A percentile compares a stretch with the other conserved stretches of the same genome.
phyloP scores from a whole-genome alignment of 2,113 vertebrate genomes.

The Phyllopteryx taeniolatus region DNA sequence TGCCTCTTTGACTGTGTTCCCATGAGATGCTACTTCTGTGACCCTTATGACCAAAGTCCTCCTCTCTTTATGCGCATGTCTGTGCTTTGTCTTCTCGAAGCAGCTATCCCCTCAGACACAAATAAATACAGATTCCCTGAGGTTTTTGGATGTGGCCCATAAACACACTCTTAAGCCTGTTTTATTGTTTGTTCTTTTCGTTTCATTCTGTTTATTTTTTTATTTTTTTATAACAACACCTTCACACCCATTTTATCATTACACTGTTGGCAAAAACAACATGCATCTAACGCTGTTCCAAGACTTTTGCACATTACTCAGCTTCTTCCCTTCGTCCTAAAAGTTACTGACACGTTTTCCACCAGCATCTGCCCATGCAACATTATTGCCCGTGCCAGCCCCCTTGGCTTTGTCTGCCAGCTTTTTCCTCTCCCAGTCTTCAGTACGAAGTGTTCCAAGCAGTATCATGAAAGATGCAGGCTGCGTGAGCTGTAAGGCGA shows the following conservation, averaged over 20 bases:
- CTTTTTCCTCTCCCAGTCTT: constrained; percentile 12
- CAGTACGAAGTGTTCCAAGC: constrained; percentile 4
- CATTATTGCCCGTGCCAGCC: constrained; percentile 26
- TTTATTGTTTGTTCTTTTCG: neutral
- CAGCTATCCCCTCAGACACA: constrained; percentile 45
- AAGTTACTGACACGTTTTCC: constrained; percentile 34
- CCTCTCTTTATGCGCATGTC: constrained; percentile 49
- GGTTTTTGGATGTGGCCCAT: neutral
- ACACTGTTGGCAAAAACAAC: neutral
- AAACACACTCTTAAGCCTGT: neutral
- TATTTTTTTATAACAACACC: neutral
- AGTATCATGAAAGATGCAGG: constrained; percentile 25
- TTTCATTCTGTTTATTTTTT: neutral
- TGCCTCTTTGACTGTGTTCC: constrained; percentile 35
- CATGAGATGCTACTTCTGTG: constrained; percentile 41
- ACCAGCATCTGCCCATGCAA: constrained; percentile 11
- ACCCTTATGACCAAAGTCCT: constrained; percentile 47
- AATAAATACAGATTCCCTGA: constrained; percentile 42
- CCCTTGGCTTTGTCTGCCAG: constrained; percentile 5
- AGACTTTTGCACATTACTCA: neutral
- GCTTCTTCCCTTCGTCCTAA: neutral
- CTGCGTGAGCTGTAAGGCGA: constrained; percentile 15
- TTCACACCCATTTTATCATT: neutral
- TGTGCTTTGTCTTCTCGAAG: constrained; percentile 55
- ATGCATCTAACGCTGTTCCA: neutral